Percentiles rank a stretch among this genome's conserved stretches.
Conservation (phyloP, 2,797 vertebrate species). For the Myotis pilosus region DNA sequence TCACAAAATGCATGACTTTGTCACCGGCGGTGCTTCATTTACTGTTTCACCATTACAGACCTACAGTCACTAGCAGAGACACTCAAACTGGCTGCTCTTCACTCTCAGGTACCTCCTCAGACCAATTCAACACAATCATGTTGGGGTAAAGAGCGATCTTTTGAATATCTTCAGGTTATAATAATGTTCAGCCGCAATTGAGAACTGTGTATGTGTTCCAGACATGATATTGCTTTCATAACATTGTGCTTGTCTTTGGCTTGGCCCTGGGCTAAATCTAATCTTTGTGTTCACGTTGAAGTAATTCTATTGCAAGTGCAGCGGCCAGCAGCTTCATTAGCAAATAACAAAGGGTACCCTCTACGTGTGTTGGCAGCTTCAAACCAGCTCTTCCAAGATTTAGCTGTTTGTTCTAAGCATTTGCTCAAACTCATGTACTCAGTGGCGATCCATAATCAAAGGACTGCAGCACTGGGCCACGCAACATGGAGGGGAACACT, state of each 20-base stretch:
- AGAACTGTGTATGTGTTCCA: neutral
- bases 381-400: constrained; percentile 23
- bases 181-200: neutral
- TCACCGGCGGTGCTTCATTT: neutral
- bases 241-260: neutral
- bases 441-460: constrained; percentile 29
- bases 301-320: constrained; percentile 39
- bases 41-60: neutral
- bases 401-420: constrained; percentile 50
- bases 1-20: neutral
- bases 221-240: neutral
- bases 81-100: neutral
- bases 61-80: neutral
- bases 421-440: constrained; percentile 22
- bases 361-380: constrained; percentile 34
- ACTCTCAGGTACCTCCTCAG: neutral
- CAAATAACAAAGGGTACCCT: constrained; percentile 57
- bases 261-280: neutral
- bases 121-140: neutral
- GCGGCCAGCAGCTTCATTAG: constrained; percentile 22
- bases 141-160: neutral
- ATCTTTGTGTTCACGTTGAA: constrained; percentile 11
- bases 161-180: neutral
- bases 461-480: too few relatives aligned
- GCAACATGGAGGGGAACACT: neutral